These are phyloP conservation scores for Thryonomys swinderianus DNA, from an alignment of 2,113 vertebrate genomes.

Conservation along the genomic window DNA sequence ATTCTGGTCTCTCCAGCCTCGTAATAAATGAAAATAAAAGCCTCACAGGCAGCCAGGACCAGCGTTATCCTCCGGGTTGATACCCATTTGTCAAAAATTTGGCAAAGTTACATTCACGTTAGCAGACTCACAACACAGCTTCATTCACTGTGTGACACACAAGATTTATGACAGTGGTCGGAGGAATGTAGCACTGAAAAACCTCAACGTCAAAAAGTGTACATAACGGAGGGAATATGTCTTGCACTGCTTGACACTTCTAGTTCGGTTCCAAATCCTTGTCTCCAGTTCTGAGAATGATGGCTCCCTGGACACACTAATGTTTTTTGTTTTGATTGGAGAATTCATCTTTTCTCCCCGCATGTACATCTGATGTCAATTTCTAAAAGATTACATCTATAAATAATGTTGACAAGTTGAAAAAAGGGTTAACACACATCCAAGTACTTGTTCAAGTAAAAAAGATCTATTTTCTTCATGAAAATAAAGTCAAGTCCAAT, in stretches of 20 bases:
- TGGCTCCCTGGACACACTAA: background rate
- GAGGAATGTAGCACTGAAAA: conserved; percentile 56
- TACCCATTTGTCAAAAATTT: conserved; percentile 56
- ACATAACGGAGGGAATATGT: background rate
- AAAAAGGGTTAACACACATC: conserved; percentile 45
- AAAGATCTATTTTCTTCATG: background rate
- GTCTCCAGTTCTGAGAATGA: conserved; percentile 45
- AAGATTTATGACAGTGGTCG: conserved; percentile 50
- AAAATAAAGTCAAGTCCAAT: background rate
- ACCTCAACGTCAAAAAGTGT: conserved; percentile 43
- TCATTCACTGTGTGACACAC: conserved; percentile 37
- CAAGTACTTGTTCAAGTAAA: conserved; percentile 47
- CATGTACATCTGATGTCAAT: background rate
- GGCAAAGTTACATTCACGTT: conserved; percentile 18
- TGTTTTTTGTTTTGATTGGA: conserved; percentile 43
- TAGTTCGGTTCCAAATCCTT: conserved; percentile 18
- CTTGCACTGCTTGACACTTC: background rate
- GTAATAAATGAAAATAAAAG: conserved; percentile 37
- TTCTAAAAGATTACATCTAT: conserved; percentile 11
- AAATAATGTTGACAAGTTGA: conserved; percentile 13
- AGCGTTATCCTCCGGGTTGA: conserved; percentile 38
- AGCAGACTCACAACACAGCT: conserved; percentile 36
- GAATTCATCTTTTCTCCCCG: background rate
- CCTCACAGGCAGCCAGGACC: conserved; percentile 6
- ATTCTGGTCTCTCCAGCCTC: conserved; percentile 30